These are phyloP conservation scores for Anthonomus grandis DNA, from an alignment of 1,140 invertebrate species.

Conservation along the genomic window DNA sequence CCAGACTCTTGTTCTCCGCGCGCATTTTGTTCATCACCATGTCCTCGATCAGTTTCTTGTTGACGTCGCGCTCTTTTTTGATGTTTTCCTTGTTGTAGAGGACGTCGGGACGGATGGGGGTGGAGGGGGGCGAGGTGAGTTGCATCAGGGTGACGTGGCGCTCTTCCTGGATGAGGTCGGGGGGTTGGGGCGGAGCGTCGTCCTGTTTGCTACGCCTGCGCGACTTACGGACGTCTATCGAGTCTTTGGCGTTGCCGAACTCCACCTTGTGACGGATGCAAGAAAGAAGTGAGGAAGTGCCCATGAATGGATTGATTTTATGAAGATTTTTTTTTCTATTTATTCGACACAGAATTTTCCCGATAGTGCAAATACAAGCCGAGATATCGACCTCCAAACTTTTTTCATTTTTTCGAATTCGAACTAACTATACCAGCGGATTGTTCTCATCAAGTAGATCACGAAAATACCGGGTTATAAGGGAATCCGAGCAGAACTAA, in stretches of 20 bases:
- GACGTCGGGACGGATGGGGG: slow-evolving; percentile 30
- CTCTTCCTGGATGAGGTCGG: slow-evolving; percentile 51
- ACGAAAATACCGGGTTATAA: no score
- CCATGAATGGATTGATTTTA: no score
- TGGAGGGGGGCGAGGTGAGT: slow-evolving; percentile 26
- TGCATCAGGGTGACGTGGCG: slow-evolving; percentile 25
- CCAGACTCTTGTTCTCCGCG: slow-evolving; percentile 59
- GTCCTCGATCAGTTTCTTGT: slow-evolving; percentile 57
- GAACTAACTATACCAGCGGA: no score
- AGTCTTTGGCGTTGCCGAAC: slow-evolving; percentile 68
- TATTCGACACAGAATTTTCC: no score
- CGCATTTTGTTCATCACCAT: slow-evolving; percentile 75
- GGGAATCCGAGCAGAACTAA: no score
- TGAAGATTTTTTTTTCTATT: no score
- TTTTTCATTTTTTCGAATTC: no score
- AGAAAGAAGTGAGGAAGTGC: no score
- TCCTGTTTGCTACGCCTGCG: slow-evolving; percentile 53
- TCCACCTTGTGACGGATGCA: no score
- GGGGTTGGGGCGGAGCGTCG: slow-evolving; percentile 40
- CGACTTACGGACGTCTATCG: slow-evolving; percentile 66
- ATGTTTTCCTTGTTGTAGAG: slow-evolving; percentile 44
- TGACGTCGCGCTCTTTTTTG: slow-evolving; percentile 44
- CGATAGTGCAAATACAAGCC: no score
- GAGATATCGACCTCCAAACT: no score
- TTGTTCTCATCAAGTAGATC: no score